A percentile compares a stretch with the other conserved stretches of the same genome.
Evolutionary conservation across 2,888 invertebrate genomes (phyloP).

Genomic region (Parnassius smintheus): DNA sequence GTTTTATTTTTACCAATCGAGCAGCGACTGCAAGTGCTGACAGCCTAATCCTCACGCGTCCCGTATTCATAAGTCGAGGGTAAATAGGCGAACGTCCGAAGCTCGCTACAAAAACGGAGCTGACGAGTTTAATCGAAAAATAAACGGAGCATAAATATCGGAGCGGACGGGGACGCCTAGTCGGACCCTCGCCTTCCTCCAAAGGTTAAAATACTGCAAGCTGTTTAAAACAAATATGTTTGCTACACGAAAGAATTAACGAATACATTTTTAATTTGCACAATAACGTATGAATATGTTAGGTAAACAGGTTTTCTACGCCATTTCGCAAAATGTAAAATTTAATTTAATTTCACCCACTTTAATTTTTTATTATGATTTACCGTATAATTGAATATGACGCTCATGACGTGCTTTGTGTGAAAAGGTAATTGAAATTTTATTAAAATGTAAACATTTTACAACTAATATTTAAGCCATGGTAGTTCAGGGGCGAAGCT

Average conservation of each 20-base stretch:
- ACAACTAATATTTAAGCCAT: too few relatives aligned
- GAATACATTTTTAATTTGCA: neutral
- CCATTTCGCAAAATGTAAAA: neutral
- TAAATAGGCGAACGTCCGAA: slow-evolving; percentile 46
- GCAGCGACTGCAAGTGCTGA: slow-evolving; percentile 17
- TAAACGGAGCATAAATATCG: slow-evolving; percentile 38
- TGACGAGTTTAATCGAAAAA: slow-evolving; percentile 41
- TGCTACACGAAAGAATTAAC: slow-evolving; percentile 11
- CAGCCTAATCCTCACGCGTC: slow-evolving; percentile 32
- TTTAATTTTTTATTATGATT: too few relatives aligned
- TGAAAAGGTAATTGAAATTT: slow-evolving; percentile 17
- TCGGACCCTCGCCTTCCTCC: slow-evolving; percentile 5
- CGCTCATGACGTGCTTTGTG: slow-evolving; percentile 6
- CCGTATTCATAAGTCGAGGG: slow-evolving; percentile 48
- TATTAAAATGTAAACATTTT: slow-evolving; percentile 8
- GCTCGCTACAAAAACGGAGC: slow-evolving; percentile 42
- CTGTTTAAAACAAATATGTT: slow-evolving; percentile 17
- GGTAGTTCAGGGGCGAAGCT: too few relatives aligned
- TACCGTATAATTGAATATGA: too few relatives aligned
- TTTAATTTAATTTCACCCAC: neutral
- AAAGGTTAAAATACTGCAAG: slow-evolving; percentile 7
- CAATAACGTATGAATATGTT: too few relatives aligned
- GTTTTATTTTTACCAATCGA: too few relatives aligned
- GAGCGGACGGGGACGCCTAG: slow-evolving; percentile 14
- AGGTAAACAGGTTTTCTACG: slow-evolving; percentile 4